phyloP scores from a whole-genome alignment of 1,140 invertebrate species.

The Sarcophaga bullata region DNA sequence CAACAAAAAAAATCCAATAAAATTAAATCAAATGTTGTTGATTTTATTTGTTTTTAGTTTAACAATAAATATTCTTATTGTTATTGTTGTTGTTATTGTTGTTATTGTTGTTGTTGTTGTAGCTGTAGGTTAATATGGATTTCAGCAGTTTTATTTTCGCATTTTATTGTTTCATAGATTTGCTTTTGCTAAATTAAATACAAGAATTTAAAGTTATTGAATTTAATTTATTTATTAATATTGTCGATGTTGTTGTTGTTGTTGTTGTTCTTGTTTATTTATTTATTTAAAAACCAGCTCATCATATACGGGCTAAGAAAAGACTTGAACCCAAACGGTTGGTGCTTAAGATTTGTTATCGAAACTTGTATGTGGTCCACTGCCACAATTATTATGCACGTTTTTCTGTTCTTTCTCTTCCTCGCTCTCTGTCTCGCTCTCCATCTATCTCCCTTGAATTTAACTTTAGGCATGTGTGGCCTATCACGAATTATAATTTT shows the following conservation, averaged over 20 bases:
- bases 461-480: constrained; percentile 6
- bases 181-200: not conserved
- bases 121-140: too few species aligned
- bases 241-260: not conserved
- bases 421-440: not conserved
- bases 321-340: not conserved
- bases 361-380: constrained; percentile 18
- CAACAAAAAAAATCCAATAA: too few species aligned
- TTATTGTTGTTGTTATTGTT: too few species aligned
- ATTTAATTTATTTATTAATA: not conserved
- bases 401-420: not conserved
- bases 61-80: not conserved
- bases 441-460: not conserved
- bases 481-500: not conserved
- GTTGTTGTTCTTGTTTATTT: not conserved
- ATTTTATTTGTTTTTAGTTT: not conserved
- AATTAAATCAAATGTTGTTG: too few species aligned
- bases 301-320: not conserved
- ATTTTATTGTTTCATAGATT: too few species aligned
- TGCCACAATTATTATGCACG: constrained; percentile 9
- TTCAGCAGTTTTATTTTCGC: too few species aligned
- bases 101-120: too few species aligned
- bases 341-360: not conserved
- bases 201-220: not conserved
- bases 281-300: not conserved